Evolutionary conservation across 2,888 invertebrate genomes (phyloP).

Genomic region (Cylloceria caligata): DNA sequence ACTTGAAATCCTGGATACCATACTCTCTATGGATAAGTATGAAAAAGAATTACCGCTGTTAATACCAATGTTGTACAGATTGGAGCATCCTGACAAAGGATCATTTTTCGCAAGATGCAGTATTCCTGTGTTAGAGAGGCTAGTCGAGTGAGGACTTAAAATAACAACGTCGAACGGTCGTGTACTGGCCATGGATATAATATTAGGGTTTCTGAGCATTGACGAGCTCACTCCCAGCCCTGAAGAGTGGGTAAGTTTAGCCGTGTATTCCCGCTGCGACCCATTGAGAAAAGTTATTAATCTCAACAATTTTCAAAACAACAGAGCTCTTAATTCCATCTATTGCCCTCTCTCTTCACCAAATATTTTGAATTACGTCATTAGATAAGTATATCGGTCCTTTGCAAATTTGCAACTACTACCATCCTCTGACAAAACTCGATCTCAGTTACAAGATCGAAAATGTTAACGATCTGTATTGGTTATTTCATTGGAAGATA

Average conservation of each 20-base stretch:
- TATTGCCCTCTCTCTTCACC: conserved; percentile 80
- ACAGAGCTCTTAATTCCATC: conserved; percentile 75
- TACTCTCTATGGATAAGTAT: conserved; percentile 75
- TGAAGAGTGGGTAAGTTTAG: conserved; percentile 73
- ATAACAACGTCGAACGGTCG: conserved; percentile 72
- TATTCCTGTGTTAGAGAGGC: conserved; percentile 74
- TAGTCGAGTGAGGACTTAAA: conserved; percentile 76
- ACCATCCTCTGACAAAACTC: conserved; percentile 76
- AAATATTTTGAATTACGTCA: conserved; percentile 75
- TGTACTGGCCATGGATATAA: conserved; percentile 77
- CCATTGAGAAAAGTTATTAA: conserved; percentile 75
- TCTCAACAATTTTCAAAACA: conserved; percentile 79
- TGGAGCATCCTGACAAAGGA: conserved; percentile 75
- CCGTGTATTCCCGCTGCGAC: conserved; percentile 76
- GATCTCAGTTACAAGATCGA: conserved; percentile 78
- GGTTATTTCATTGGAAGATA: conserved; percentile 80
- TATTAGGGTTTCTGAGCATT: conserved; percentile 76
- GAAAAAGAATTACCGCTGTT: no score
- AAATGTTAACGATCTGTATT: conserved; percentile 75
- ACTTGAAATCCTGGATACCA: conserved; percentile 72
- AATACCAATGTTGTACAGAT: conserved; percentile 77
- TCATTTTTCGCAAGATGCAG: conserved; percentile 78
- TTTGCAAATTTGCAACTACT: conserved; percentile 79
- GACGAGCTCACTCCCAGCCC: no score
- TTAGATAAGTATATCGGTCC: conserved; percentile 74